Percentiles rank a stretch among this genome's conserved stretches.
These are phyloP conservation scores for Allolobophora icterica DNA, from an alignment of 2,888 invertebrate genomes.

Conservation along the genomic window DNA sequence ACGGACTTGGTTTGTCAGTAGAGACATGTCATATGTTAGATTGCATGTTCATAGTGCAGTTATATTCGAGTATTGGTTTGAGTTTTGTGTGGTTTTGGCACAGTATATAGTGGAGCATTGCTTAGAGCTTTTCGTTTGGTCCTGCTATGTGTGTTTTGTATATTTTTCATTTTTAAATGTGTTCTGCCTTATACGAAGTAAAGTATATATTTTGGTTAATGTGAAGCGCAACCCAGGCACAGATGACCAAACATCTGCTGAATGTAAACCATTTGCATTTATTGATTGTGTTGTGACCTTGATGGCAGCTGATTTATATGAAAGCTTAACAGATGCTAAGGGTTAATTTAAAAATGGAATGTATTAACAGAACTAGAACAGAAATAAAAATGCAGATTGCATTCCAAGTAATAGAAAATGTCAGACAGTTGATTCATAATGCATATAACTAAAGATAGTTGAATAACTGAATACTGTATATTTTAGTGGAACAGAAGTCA, in stretches of 20 bases:
- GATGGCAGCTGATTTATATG: not conserved
- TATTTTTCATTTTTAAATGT: too few species aligned
- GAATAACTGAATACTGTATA: not conserved
- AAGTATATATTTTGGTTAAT: not conserved
- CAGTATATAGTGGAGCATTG: too few species aligned
- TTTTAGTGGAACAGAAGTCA: not conserved
- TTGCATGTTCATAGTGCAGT: too few species aligned
- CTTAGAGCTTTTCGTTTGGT: too few species aligned
- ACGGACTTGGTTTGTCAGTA: too few species aligned
- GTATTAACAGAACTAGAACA: not conserved
- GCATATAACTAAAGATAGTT: not conserved
- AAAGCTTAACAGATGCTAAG: not conserved
- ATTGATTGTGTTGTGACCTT: not conserved
- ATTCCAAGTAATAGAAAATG: not conserved
- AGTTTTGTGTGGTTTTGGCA: too few species aligned
- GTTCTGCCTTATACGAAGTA: too few species aligned
- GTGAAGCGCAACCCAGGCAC: not conserved
- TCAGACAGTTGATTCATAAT: not conserved
- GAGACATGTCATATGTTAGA: too few species aligned
- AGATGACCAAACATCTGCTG: not conserved
- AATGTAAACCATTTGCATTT: constrained; percentile 9
- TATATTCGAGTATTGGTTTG: too few species aligned
- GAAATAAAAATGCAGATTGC: not conserved
- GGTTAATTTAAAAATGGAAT: not conserved
- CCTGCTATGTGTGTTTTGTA: too few species aligned